Evolutionary conservation across 1,140 invertebrate species (phyloP).

Genomic region (Melanaphis sacchari): DNA sequence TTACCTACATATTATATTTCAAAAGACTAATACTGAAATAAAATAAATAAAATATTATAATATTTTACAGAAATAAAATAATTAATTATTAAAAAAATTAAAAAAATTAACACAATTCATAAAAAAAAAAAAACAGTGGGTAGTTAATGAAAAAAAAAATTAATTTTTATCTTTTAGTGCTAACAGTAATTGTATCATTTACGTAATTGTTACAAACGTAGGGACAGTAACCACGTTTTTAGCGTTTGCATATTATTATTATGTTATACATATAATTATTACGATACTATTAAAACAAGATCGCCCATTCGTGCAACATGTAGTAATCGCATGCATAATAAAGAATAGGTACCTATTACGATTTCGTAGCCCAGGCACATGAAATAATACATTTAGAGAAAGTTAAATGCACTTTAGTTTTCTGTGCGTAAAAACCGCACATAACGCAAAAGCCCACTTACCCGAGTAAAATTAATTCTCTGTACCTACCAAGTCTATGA

Average conservation of each 20-base stretch:
- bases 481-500: neutral
- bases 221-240: neutral
- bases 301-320: constrained; percentile 19
- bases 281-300: constrained; percentile 49
- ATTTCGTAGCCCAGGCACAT: neutral
- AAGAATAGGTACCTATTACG: neutral
- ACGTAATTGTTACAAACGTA: neutral
- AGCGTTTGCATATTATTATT: constrained; percentile 6
- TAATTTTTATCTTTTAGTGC: neutral
- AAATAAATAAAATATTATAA: neutral
- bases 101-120: neutral
- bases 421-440: neutral
- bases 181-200: neutral
- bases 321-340: neutral
- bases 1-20: neutral
- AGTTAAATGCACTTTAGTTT: constrained; percentile 15
- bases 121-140: neutral
- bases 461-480: neutral
- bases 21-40: neutral
- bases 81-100: neutral
- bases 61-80: neutral
- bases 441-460: neutral
- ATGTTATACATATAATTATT: constrained; percentile 22
- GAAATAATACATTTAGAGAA: constrained; percentile 19
- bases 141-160: neutral